Percentiles rank a stretch among this genome's conserved stretches.
Conservation (phyloP, 1,140 invertebrate species). For the Calycopis cecrops region DNA sequence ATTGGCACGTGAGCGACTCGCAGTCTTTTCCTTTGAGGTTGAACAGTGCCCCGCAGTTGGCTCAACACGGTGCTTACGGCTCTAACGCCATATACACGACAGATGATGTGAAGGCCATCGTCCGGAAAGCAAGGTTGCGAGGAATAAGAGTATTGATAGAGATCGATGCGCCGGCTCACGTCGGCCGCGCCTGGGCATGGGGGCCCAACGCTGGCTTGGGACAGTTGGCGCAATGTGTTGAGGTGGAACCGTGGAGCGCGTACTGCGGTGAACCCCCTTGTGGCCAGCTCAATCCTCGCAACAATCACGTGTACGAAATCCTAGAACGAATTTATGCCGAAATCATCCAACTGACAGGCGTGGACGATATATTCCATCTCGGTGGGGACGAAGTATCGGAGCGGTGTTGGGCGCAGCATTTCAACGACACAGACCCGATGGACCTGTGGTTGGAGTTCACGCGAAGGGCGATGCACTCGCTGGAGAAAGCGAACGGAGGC, state of each 20-base stretch:
- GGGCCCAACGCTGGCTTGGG: constrained; percentile 80
- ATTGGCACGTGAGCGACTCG: constrained; percentile 90
- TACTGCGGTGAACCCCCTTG: constrained; percentile 89
- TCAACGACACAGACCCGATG: constrained; percentile 84
- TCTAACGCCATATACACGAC: constrained; percentile 80
- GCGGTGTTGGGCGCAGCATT: constrained; percentile 83
- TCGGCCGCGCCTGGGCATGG: constrained; percentile 88
- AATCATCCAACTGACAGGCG: constrained; percentile 79
- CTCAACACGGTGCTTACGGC: constrained; percentile 85
- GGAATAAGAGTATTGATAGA: constrained; percentile 85
- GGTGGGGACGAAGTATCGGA: constrained; percentile 88
- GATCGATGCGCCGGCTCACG: constrained; percentile 88
- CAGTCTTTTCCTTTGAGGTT: constrained; percentile 88
- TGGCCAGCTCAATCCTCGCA: constrained; percentile 88
- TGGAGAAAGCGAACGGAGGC: constrained; percentile 80
- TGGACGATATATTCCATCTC: constrained; percentile 84
- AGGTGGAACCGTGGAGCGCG: constrained; percentile 84
- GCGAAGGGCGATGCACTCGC: constrained; percentile 75
- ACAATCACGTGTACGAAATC: constrained; percentile 83
- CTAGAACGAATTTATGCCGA: constrained; percentile 81
- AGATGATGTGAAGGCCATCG: constrained; percentile 80
- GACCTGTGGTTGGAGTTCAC: constrained; percentile 88
- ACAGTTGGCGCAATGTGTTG: constrained; percentile 83
- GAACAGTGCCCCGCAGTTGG: constrained; percentile 81
- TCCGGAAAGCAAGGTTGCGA: constrained; percentile 79